These are phyloP conservation scores for Zaprionus lachaisei DNA, from an alignment of 1,140 invertebrate species.

Conservation along the genomic window DNA sequence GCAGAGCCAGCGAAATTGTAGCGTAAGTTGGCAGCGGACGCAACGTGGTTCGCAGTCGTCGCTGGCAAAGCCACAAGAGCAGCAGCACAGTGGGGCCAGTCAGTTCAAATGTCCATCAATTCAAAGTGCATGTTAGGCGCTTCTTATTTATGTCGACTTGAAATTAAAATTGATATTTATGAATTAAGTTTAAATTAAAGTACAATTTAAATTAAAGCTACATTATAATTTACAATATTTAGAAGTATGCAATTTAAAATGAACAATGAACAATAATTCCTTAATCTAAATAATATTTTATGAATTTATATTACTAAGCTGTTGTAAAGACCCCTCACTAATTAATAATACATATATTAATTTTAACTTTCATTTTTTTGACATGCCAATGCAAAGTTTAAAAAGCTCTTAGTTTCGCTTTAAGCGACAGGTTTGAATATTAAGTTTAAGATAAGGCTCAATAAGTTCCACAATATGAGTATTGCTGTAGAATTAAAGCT, in stretches of 20 bases:
- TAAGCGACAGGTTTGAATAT: not conserved
- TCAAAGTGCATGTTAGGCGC: not conserved
- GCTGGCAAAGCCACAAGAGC: constrained; percentile 27
- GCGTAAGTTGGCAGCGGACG: constrained; percentile 63
- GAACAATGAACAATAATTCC: too few species aligned
- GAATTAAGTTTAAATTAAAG: too few species aligned
- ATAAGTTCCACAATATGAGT: not conserved
- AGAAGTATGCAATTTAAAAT: not conserved
- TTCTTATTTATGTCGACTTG: too few species aligned
- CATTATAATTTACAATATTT: too few species aligned
- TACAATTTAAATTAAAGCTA: too few species aligned
- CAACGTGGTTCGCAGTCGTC: constrained; percentile 43
- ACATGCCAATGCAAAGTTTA: too few species aligned
- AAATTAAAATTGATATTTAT: too few species aligned
- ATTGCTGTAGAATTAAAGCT: not conserved
- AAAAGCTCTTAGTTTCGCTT: too few species aligned
- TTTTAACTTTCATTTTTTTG: not conserved
- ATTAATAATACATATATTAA: not conserved
- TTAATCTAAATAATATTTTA: not conserved
- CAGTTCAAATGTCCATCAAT: too few species aligned
- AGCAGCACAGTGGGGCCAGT: constrained; percentile 61
- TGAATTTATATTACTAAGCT: not conserved
- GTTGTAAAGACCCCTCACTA: too few species aligned
- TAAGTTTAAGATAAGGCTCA: not conserved
- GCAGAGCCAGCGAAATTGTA: constrained; percentile 76